phyloP scores from a whole-genome alignment of 2,888 invertebrate genomes.

The Schizotus pectinicornis region DNA sequence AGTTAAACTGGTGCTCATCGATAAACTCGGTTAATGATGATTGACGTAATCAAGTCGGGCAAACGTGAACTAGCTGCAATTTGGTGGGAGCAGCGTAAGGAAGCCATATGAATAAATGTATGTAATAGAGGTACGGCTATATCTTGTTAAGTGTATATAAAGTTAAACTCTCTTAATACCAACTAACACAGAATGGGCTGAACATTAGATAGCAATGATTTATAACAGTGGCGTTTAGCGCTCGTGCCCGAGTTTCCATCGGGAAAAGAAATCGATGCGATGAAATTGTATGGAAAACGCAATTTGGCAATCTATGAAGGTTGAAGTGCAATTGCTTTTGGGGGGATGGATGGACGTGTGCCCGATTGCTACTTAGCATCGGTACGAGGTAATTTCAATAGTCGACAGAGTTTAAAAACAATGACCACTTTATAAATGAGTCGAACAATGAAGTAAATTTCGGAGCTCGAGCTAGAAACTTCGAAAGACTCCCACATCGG shows the following conservation, averaged over 20 bases:
- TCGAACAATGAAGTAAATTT: slow-evolving; percentile 12
- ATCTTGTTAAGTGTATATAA: slow-evolving; percentile 18
- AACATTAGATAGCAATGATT: slow-evolving; percentile 42
- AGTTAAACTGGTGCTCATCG: slow-evolving; percentile 2
- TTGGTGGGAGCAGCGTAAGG: slow-evolving; percentile 5
- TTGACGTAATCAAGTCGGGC: slow-evolving; percentile 19
- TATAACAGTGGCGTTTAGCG: slow-evolving; percentile 31
- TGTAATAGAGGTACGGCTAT: slow-evolving; percentile 10
- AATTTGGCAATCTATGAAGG: background rate
- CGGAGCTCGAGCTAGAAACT: slow-evolving; percentile 5
- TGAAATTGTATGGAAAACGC: background rate
- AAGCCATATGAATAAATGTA: slow-evolving; percentile 10
- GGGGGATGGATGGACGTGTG: background rate
- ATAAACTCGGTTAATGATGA: slow-evolving; percentile 12
- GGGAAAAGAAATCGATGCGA: background rate
- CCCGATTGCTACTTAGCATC: background rate
- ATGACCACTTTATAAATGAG: slow-evolving; percentile 25
- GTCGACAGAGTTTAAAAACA: slow-evolving; percentile 8
- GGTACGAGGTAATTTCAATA: background rate
- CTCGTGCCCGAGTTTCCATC: background rate
- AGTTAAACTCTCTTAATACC: slow-evolving; percentile 38
- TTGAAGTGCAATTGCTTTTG: background rate
- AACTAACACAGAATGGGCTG: slow-evolving; percentile 43
- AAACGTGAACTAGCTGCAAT: slow-evolving; percentile 8
- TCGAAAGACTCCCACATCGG: slow-evolving; percentile 11